Percentiles rank a stretch among this genome's conserved stretches.
These are phyloP conservation scores for Chamaedrilus cognettii DNA, from an alignment of 2,888 invertebrate species.

Conservation along the genomic window DNA sequence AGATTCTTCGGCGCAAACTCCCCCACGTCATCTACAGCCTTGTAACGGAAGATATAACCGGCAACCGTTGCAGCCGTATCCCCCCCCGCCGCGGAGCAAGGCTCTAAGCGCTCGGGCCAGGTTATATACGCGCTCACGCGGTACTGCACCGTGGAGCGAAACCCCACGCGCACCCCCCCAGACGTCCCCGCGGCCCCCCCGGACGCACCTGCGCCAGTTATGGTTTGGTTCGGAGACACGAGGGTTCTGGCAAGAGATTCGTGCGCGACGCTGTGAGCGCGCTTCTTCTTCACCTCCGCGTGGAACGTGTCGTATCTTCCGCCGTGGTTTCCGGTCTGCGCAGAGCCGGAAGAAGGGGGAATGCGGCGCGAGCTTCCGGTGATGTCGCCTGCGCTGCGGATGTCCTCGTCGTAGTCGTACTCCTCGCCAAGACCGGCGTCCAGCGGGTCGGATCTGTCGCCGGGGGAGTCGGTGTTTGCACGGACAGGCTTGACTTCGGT, in stretches of 20 bases:
- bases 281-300: constrained; percentile 13
- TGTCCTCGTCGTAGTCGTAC: constrained; percentile 17
- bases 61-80: constrained; percentile 6
- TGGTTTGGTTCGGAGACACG: neutral
- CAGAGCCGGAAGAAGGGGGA: neutral
- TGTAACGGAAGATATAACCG: constrained; percentile 19
- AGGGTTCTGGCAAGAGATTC: constrained; percentile 20
- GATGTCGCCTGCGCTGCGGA: constrained; percentile 3
- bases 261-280: constrained; percentile 17
- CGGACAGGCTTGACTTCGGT: too few relatives aligned
- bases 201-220: neutral
- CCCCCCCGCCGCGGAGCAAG: neutral
- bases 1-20: constrained; percentile 17
- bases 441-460: neutral
- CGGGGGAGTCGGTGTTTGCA: neutral
- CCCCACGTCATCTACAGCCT: constrained; percentile 15
- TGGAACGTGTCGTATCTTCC: constrained; percentile 1
- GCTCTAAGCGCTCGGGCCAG: constrained; percentile 22
- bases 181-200: neutral
- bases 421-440: constrained; percentile 2
- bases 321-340: neutral
- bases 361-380: neutral
- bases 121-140: constrained; percentile 23
- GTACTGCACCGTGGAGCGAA: constrained; percentile 17
- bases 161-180: constrained; percentile 10